Conservation (phyloP, 2,113 vertebrate genomes). For the Lagopus muta region DNA sequence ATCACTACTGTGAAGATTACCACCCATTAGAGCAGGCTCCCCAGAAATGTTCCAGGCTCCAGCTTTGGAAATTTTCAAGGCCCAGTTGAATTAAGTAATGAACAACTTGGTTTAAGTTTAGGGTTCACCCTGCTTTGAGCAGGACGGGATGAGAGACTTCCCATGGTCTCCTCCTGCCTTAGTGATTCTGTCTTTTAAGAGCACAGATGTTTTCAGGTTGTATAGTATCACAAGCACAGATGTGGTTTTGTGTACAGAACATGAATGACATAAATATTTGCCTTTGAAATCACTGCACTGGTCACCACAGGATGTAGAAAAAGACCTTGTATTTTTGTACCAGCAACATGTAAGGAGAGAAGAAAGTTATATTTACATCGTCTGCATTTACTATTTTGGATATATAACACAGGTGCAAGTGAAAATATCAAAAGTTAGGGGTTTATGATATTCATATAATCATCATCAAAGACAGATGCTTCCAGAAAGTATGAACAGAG, state of each 20-base stretch:
- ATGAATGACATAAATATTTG: neutral
- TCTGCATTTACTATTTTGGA: neutral
- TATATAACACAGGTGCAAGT: conserved; percentile 19
- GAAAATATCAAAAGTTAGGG: neutral
- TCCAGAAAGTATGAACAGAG: neutral
- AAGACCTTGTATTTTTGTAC: neutral
- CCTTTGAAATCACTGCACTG: neutral
- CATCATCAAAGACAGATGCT: neutral
- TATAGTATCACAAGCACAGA: neutral
- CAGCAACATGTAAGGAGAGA: neutral
- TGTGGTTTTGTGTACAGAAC: neutral
- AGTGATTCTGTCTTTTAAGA: neutral
- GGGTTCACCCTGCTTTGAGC: neutral
- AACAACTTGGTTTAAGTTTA: neutral
- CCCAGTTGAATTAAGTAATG: neutral
- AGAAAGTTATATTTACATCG: neutral
- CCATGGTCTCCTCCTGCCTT: rapidly evolving
- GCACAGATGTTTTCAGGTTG: neutral
- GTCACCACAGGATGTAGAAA: neutral
- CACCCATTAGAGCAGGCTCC: neutral
- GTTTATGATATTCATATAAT: conserved; percentile 8
- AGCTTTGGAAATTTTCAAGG: neutral
- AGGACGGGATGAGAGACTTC: neutral
- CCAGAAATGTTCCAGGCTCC: neutral
- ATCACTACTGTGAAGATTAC: neutral